Evolutionary conservation across 2,888 invertebrate species (phyloP), one percentile per base, ranked within the genome.

Genomic region (Xanthia togata): DNA sequence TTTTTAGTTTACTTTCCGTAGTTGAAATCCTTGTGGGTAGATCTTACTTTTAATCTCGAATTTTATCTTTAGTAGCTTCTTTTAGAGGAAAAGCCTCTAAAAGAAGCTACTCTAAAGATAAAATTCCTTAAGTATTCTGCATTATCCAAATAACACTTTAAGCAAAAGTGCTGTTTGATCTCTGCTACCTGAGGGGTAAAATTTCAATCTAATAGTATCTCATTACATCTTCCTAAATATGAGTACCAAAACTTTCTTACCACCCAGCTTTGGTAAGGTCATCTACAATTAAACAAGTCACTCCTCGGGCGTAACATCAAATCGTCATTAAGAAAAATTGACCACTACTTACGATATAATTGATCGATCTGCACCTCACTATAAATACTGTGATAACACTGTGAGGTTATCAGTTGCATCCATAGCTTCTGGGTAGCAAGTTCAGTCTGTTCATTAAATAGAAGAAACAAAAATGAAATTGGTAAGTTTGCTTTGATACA

Each of bases 371-470:
- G 84, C 82, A 88, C 87, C 86, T 91, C 87, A 86, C 90, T 96
- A 96, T 96, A 96, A 93, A 96, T 95, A 96, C 92, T 92, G 91
- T 91, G 90, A 91, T 88, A 85, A 83, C 77, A 87, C 0, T 88
- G 85, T 84, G 87, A 91, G 89, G 47, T 91, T 92, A 95, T 95
- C 96, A 96, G 92, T 94, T 88, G 89, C 83, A 89, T 84, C 83
- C 86, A 84, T 82, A 84, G 73, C 88, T 91, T 88, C 90, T 86
- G 83, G 83, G 84, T 67, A 86, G 90, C 85, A 87, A 89, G 91
- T 85, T 79, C 53, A 41, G 60, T 60, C 31, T 2, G 47, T 11
- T 1, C 8, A 31, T 26, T 9, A 83, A 82, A 50, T 89, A 90
- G 72, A 94, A 93, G 91, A 94, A 91, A 91, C 86, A 20, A 90